A percentile compares a stretch with the other conserved stretches of the same genome.
phyloP scores from a whole-genome alignment of 2,797 vertebrate genomes.

The Erpetoichthys calabaricus region DNA sequence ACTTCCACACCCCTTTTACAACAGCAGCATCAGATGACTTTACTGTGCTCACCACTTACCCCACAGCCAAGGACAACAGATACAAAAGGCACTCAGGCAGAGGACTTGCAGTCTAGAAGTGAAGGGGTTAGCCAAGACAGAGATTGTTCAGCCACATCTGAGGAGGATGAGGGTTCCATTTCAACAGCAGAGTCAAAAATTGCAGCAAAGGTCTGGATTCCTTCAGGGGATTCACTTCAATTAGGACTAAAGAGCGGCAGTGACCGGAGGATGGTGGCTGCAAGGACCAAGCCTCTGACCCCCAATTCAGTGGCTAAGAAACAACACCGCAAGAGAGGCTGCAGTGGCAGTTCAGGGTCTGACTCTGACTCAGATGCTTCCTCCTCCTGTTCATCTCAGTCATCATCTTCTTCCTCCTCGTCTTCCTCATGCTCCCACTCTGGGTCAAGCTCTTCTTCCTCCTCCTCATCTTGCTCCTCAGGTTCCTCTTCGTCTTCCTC shows the following conservation, averaged over 20 bases:
- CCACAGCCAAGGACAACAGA: slow-evolving; percentile 54
- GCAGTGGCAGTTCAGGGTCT: slow-evolving; percentile 55
- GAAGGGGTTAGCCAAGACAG: slow-evolving; percentile 33
- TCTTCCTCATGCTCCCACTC: slow-evolving; percentile 77
- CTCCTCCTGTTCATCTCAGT: slow-evolving; percentile 69
- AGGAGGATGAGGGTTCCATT: slow-evolving; percentile 49
- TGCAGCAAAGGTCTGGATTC: slow-evolving; percentile 53
- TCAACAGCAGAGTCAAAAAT: slow-evolving; percentile 23
- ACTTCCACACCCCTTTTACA: slow-evolving; percentile 55
- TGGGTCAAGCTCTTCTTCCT: slow-evolving; percentile 76
- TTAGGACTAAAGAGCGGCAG: slow-evolving; percentile 47
- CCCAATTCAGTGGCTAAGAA: slow-evolving; percentile 84
- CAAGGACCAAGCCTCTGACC: slow-evolving; percentile 84
- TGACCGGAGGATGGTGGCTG: slow-evolving; percentile 78
- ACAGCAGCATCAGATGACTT: slow-evolving; percentile 49
- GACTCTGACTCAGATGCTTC: slow-evolving; percentile 71
- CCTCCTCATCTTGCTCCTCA: slow-evolving; percentile 71
- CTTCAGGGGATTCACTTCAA: slow-evolving; percentile 47
- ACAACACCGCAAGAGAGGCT: slow-evolving; percentile 66
- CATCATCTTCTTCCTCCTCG: slow-evolving; percentile 67
- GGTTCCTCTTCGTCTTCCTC: slow-evolving; percentile 83
- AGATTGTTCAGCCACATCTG: slow-evolving; percentile 50
- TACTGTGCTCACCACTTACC: slow-evolving; percentile 49
- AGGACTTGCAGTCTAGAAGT: slow-evolving; percentile 44
- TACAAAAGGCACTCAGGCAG: slow-evolving; percentile 43